These are phyloP conservation scores for Melinopterus prodromus DNA, from an alignment of 2,888 invertebrate genomes.

Conservation along the genomic window DNA sequence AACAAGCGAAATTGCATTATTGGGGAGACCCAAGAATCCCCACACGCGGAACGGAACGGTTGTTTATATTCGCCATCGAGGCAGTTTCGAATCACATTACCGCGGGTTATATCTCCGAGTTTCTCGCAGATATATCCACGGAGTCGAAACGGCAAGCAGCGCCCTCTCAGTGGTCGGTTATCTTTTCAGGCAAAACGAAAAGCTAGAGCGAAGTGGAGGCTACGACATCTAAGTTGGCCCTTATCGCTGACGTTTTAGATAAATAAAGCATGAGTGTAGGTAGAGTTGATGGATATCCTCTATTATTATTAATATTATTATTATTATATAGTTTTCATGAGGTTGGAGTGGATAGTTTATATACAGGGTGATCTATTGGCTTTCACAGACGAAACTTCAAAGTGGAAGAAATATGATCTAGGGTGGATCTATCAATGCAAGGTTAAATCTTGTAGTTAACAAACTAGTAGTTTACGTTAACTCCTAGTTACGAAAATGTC, in stretches of 20 bases:
- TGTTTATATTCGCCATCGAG: neutral
- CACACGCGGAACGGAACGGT: neutral
- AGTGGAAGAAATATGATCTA: too few relatives aligned
- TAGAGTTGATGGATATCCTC: neutral
- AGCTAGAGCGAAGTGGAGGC: neutral
- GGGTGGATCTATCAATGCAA: too few relatives aligned
- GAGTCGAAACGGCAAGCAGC: neutral
- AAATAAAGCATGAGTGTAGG: neutral
- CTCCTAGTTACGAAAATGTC: too few relatives aligned
- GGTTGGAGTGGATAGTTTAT: neutral
- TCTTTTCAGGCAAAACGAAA: neutral
- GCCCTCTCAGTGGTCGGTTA: neutral
- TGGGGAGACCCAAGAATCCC: neutral
- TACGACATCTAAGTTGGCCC: neutral
- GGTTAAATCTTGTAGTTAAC: too few relatives aligned
- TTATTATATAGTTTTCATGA: neutral
- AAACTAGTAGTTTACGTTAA: too few relatives aligned
- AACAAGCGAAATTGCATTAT: neutral
- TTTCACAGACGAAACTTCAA: too few relatives aligned
- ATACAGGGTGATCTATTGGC: too few relatives aligned
- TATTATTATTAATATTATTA: neutral
- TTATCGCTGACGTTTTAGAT: neutral
- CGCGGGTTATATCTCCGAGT: neutral
- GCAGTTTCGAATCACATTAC: neutral
- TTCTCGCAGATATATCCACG: neutral